Evolutionary conservation across 2,888 invertebrate genomes (phyloP).

Genomic region (Leptinotarsa rubiginosa): DNA sequence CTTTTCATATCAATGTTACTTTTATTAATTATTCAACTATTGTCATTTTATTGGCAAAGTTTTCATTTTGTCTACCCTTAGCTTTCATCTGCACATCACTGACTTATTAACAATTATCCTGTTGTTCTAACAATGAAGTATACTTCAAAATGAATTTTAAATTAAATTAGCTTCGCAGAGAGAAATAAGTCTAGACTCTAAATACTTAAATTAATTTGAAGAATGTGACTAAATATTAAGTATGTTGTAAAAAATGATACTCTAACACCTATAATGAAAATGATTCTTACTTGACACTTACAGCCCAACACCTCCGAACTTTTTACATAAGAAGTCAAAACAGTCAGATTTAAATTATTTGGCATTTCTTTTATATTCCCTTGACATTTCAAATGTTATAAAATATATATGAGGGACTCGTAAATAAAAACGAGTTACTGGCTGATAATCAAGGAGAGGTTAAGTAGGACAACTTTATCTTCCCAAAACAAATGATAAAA

Average conservation of each 20-base stretch:
- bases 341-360: slow-evolving; percentile 46
- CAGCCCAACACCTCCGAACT: slow-evolving; percentile 47
- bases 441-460: not conserved
- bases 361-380: slow-evolving; percentile 43
- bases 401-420: not conserved
- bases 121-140: too few species aligned
- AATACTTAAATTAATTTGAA: too few species aligned
- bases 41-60: too few species aligned
- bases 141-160: too few species aligned
- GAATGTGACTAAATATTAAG: too few species aligned
- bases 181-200: too few species aligned
- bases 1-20: too few species aligned
- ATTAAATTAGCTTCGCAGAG: too few species aligned
- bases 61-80: too few species aligned
- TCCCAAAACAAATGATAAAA: not conserved
- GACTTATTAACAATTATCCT: too few species aligned
- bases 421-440: not conserved
- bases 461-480: slow-evolving; percentile 3
- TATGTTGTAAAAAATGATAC: not conserved
- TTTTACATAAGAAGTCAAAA: slow-evolving; percentile 49
- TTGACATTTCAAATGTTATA: not conserved
- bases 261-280: not conserved
- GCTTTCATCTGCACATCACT: too few species aligned
- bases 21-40: too few species aligned
- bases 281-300: slow-evolving; percentile 48